phyloP scores from a whole-genome alignment of 1,140 invertebrate genomes.

The Ceratina japonica region DNA sequence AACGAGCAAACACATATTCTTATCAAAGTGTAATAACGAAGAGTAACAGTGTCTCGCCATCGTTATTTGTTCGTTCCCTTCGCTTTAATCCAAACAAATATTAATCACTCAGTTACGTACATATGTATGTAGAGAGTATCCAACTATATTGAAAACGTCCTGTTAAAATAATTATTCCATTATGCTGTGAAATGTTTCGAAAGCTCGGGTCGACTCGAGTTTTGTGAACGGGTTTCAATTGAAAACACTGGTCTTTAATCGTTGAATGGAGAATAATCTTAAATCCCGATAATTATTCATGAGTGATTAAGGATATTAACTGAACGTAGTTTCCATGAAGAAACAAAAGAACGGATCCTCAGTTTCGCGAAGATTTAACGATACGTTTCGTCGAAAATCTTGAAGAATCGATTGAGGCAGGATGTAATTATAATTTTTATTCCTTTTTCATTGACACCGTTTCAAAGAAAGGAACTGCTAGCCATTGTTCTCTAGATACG shows the following conservation, averaged over 20 bases:
- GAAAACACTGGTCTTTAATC: conserved; percentile 2
- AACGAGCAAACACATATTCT: neutral
- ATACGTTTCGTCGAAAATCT: conserved; percentile 13
- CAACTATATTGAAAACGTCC: neutral
- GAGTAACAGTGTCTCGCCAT: neutral
- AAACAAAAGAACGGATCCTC: neutral
- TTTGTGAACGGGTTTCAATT: neutral
- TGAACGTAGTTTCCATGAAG: no score
- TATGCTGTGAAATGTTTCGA: neutral
- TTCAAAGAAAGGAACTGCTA: conserved; percentile 2
- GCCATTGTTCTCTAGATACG: conserved; percentile 16
- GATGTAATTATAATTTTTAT: conserved; percentile 22
- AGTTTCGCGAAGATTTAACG: neutral
- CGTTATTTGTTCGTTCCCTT: neutral
- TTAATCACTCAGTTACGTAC: neutral
- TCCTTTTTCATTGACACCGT: neutral
- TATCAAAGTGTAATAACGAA: neutral
- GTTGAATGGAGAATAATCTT: conserved; percentile 1
- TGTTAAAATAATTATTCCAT: conserved; percentile 3
- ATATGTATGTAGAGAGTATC: neutral
- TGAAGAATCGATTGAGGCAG: neutral
- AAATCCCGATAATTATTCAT: conserved; percentile 12
- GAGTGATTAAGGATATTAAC: neutral
- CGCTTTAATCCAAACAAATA: neutral
- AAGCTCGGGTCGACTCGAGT: neutral